Evolutionary conservation across 2,888 invertebrate genomes (phyloP), one percentile per base, ranked within the genome.

Genomic region (Encarsia formosa): DNA sequence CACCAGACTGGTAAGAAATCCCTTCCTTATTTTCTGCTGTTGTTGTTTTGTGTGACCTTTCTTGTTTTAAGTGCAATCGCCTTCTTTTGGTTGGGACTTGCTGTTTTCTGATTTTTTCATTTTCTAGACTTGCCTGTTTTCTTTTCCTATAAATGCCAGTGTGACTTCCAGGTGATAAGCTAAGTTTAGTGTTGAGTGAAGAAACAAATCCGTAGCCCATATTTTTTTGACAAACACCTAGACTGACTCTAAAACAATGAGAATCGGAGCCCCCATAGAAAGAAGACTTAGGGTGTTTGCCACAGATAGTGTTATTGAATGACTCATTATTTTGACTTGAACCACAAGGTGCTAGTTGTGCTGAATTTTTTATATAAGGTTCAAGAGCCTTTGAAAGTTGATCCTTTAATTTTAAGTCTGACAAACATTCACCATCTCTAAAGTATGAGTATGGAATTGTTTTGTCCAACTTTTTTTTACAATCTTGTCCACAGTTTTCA

Each of bases 271-370:
- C 50, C n/a, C 40, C 50, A 45, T 61, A 61, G 39, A 35, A 49
- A 6, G 23, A 8, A n/a, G 41, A 40, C 35, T 59, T 59, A 8
- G 56, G 57, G 51, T 51, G 42, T 16, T 57, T 57, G 5, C 24
- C 31, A 16, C 31, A 42, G 2, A 54, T 46, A 15, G 39, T 52
- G 44, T 39, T 49, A 20, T 61, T 59, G 5, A 55, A 58, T 2
- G 49, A 50, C 23, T 59, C 59, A 35, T 56, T 61, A 5, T 43
- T 40, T 50, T 60, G 58, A 42, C 51, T 54, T n/a, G 57, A 61
- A 20, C 31, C 56, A 29, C 54, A 57, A 1, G 47, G 52, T 20
- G 56, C 46, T 29, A 39, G 16, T 16, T 46, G 39, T 15, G 26
- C 13, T 6, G 22, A 23, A 19, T 22, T 20, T 40, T 49, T 51